phyloP scores from a whole-genome alignment of 2,797 vertebrate genomes.

The Cossypha caffra region DNA sequence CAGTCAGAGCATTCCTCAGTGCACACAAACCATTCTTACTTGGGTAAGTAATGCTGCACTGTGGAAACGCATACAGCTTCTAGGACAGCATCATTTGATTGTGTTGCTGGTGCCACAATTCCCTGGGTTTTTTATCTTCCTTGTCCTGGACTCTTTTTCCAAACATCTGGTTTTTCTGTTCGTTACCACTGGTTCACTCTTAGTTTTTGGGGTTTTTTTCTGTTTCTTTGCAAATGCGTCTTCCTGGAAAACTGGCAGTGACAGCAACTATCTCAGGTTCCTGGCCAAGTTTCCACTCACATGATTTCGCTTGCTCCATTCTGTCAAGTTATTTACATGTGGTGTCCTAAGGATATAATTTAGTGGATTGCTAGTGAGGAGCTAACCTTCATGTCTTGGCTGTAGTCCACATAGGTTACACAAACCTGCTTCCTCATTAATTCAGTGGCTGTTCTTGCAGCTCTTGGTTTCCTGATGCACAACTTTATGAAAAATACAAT shows the following conservation, averaged over 20 bases:
- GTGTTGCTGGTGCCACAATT: fast-evolving
- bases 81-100: neutral
- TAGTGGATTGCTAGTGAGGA: neutral
- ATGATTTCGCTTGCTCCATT: neutral
- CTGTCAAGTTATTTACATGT: neutral
- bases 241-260: neutral
- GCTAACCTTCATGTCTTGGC: neutral
- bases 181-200: fast-evolving
- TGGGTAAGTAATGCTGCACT: neutral
- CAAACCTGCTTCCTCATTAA: neutral
- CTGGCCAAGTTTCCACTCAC: neutral
- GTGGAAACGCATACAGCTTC: neutral
- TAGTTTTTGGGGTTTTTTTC: neutral
- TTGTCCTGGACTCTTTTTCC: neutral
- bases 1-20: neutral
- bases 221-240: neutral
- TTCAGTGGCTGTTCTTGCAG: neutral
- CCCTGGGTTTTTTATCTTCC: neutral
- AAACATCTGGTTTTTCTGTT: neutral
- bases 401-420: neutral
- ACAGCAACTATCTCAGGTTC: neutral
- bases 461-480: neutral
- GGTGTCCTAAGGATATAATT: neutral
- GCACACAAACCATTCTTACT: neutral
- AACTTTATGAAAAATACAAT: fast-evolving